These are phyloP conservation scores for Origma solitaria DNA, from an alignment of 2,113 vertebrate genomes.

Conservation along the genomic window DNA sequence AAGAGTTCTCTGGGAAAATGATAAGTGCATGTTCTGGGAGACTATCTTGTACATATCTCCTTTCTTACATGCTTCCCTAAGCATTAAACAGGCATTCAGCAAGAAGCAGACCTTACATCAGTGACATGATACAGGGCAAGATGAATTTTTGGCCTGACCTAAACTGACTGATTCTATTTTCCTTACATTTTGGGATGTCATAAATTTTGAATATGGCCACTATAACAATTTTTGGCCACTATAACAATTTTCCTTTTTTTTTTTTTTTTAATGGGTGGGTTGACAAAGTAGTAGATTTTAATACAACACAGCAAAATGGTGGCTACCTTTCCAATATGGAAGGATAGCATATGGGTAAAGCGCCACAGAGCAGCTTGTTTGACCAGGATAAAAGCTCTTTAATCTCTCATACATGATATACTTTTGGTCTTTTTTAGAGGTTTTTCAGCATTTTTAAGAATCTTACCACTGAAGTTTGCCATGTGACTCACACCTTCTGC, in stretches of 20 bases:
- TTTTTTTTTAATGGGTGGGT: neutral
- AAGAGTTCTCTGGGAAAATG: neutral
- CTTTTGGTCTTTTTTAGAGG: neutral
- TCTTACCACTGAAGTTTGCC: neutral
- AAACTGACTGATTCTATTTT: neutral
- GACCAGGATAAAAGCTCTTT: neutral
- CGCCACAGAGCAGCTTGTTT: neutral
- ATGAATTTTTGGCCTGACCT: neutral
- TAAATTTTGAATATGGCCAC: neutral
- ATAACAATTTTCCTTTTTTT: neutral
- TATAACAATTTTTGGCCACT: neutral
- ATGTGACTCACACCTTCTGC: neutral
- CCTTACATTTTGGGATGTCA: neutral
- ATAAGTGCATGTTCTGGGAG: fast-evolving
- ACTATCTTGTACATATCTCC: neutral
- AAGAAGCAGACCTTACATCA: neutral
- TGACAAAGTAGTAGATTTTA: neutral
- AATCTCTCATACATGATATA: neutral
- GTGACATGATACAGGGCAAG: neutral
- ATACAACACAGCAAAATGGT: neutral
- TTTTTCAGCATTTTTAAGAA: neutral
- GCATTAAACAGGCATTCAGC: neutral
- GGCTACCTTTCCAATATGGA: neutral
- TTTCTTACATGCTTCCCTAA: neutral
- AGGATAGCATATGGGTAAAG: neutral